phyloP scores from a whole-genome alignment of 2,888 invertebrate genomes.

The Cantharis flavilabris region DNA sequence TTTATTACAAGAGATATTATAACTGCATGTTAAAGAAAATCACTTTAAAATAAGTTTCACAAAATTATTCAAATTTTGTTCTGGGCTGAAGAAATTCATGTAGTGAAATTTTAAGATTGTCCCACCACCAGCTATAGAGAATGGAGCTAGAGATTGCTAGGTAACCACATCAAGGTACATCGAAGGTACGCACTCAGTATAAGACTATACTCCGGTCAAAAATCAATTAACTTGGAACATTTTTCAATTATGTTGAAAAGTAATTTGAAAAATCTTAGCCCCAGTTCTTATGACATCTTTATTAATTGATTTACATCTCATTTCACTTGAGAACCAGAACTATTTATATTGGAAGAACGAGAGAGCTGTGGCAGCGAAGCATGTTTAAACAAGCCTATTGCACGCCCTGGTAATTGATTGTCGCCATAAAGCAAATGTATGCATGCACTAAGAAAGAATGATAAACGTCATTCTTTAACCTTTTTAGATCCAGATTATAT shows the following conservation, averaged over 20 bases:
- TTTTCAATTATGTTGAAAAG: background rate
- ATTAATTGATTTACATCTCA: constrained; percentile 34
- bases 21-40: background rate
- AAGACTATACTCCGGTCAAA: background rate
- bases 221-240: background rate
- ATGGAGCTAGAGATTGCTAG: background rate
- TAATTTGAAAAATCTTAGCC: background rate
- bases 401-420: constrained; percentile 35
- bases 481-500: constrained; percentile 15
- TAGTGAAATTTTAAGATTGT: background rate
- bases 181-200: background rate
- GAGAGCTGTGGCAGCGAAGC: constrained; percentile 23
- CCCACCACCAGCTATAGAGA: background rate
- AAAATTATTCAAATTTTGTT: background rate
- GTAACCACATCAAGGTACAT: background rate
- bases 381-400: constrained; percentile 35
- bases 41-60: too few relatives aligned
- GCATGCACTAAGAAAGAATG: constrained; percentile 29
- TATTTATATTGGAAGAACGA: constrained; percentile 26
- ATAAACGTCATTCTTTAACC: constrained; percentile 34
- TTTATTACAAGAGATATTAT: background rate
- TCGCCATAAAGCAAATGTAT: constrained; percentile 34
- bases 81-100: background rate
- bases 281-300: constrained; percentile 30
- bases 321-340: constrained; percentile 22